phyloP scores from a whole-genome alignment of 2,113 vertebrate genomes.

The Calypte anna region DNA sequence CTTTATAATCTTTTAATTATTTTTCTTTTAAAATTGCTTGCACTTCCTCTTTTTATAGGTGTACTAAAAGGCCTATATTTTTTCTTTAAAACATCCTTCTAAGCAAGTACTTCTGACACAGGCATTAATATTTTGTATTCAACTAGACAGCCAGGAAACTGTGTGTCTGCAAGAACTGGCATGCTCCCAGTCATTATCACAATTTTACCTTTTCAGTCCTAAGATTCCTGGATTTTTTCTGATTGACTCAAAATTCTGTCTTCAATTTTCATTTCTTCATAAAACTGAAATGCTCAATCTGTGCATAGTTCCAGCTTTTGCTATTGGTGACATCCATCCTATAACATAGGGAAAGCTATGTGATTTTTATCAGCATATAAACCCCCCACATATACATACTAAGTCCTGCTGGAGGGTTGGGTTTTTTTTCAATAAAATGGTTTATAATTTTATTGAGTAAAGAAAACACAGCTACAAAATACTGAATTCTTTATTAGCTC shows the following conservation, averaged over 20 bases:
- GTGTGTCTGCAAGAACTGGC: background rate
- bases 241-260: background rate
- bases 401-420: background rate
- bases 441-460: background rate
- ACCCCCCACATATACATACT: background rate
- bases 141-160: background rate
- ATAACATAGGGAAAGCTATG: background rate
- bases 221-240: background rate
- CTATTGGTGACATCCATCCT: background rate
- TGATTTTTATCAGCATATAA: background rate
- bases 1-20: background rate
- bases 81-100: background rate
- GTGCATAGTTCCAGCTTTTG: background rate
- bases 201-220: background rate
- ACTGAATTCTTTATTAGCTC: background rate
- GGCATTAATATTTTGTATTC: background rate
- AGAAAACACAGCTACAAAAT: background rate
- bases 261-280: background rate
- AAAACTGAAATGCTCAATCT: background rate
- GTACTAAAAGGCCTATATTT: background rate
- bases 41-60: background rate
- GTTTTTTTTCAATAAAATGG: background rate
- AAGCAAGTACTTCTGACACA: background rate
- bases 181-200: background rate
- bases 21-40: background rate